A percentile compares a stretch with the other conserved stretches of the same genome.
These are phyloP conservation scores for Pinctada fucata DNA, from an alignment of 2,888 invertebrate genomes.

Conservation along the genomic window DNA sequence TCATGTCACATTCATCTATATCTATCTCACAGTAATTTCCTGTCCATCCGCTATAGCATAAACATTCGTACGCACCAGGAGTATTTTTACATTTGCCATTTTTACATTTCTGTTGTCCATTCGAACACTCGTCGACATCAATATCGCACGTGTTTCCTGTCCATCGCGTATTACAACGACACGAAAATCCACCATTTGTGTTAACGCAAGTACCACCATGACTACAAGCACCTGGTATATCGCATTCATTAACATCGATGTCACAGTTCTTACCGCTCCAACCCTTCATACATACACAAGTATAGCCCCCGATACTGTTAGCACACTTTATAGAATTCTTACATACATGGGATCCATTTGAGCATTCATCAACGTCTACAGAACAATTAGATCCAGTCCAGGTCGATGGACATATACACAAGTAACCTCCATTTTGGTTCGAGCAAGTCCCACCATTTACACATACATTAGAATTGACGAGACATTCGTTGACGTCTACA, in stretches of 20 bases:
- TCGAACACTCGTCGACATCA: not conserved
- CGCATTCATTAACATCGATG: not conserved
- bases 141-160: not conserved
- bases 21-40: not conserved
- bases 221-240: not conserved
- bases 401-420: not conserved
- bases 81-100: not conserved
- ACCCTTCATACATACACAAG: not conserved
- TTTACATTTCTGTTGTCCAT: not conserved
- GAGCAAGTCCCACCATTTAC: not conserved
- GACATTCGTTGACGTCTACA: not conserved
- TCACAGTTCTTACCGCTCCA: not conserved
- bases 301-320: not conserved
- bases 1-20: not conserved
- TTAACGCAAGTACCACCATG: not conserved
- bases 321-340: not conserved
- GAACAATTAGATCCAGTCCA: not conserved
- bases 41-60: not conserved
- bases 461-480: not conserved
- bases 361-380: not conserved
- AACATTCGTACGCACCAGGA: not conserved
- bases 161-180: not conserved
- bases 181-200: not conserved
- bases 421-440: not conserved
- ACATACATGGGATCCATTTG: not conserved